phyloP scores from a whole-genome alignment of 2,888 invertebrate species.

The Drosophila trichaetosa region DNA sequence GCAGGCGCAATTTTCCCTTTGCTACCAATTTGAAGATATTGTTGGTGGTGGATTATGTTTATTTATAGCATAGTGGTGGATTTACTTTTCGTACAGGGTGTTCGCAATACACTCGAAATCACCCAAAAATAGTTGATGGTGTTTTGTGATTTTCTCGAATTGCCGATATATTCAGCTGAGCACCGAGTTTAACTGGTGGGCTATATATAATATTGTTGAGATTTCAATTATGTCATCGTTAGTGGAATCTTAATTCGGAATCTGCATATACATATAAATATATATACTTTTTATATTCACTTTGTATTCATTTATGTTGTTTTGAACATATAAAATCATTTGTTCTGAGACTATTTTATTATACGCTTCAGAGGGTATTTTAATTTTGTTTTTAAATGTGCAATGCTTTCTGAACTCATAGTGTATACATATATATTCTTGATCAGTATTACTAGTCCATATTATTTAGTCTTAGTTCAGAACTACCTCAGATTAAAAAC shows the following conservation, averaged over 20 bases:
- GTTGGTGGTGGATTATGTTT: conserved; percentile 34
- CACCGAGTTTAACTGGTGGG: neutral
- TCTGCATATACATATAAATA: neutral
- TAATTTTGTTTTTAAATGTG: neutral
- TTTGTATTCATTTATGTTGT: neutral
- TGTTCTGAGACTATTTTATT: neutral
- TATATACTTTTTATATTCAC: neutral
- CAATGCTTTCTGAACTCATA: neutral
- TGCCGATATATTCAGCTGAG: neutral
- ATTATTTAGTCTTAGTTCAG: neutral
- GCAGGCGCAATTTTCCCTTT: conserved; percentile 34
- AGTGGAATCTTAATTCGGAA: neutral
- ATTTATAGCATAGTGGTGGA: conserved; percentile 11
- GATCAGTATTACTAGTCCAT: neutral
- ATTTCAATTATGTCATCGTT: neutral
- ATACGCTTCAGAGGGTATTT: neutral
- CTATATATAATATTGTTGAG: conserved; percentile 3
- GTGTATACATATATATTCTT: neutral
- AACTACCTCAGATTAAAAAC: no score
- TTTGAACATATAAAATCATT: neutral
- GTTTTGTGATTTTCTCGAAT: neutral
- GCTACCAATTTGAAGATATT: conserved; percentile 8
- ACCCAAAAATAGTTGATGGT: neutral
- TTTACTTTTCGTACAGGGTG: neutral
- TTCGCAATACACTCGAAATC: neutral